A percentile compares a stretch with the other conserved stretches of the same genome.
phyloP scores from a whole-genome alignment of 2,888 invertebrate genomes.

The Metacarcinus magister region DNA sequence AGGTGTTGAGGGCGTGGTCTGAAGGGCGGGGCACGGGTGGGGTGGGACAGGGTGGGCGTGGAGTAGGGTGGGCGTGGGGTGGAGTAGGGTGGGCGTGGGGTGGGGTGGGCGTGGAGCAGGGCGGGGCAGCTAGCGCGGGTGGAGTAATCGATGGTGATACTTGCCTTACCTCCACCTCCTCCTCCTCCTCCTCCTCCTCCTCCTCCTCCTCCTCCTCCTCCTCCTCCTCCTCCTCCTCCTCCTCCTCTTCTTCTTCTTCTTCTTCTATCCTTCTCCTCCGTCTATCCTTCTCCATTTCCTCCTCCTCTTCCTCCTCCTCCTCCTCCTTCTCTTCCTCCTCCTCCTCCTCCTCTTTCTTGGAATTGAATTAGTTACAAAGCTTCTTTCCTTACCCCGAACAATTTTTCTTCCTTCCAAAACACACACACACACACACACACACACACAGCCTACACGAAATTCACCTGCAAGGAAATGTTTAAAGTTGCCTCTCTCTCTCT shows the following conservation, averaged over 20 bases:
- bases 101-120: background rate
- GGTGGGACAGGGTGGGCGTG: too few relatives aligned
- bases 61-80: background rate
- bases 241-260: too few relatives aligned
- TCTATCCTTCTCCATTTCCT: background rate
- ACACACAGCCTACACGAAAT: too few relatives aligned
- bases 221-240: background rate
- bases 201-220: background rate
- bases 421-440: too few relatives aligned
- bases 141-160: conserved; percentile 49
- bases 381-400: too few relatives aligned
- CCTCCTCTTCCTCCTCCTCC: background rate
- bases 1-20: too few relatives aligned
- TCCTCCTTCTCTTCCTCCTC: background rate
- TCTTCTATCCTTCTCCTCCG: too few relatives aligned
- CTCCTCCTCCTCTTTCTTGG: background rate
- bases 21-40: too few relatives aligned
- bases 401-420: too few relatives aligned
- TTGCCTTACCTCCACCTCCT: background rate
- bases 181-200: background rate
- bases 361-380: too few relatives aligned
- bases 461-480: too few relatives aligned
- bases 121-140: background rate
- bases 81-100: background rate
- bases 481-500: too few relatives aligned